Percentiles rank a stretch among this genome's conserved stretches.
Evolutionary conservation across 2,797 vertebrate species (phyloP).

Genomic region (Typhlichthys eigenmanni): DNA sequence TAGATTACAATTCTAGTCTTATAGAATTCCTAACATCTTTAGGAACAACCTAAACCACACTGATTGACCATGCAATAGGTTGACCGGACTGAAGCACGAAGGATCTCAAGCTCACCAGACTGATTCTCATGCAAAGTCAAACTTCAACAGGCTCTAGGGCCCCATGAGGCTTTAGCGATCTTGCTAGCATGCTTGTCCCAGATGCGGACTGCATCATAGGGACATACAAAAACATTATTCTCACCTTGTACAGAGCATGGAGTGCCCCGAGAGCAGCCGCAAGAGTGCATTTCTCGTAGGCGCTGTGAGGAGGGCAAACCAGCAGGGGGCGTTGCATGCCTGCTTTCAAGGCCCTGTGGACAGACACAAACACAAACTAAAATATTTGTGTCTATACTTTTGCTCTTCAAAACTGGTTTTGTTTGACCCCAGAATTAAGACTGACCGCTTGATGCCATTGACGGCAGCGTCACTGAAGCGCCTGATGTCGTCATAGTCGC

Average conservation of each 20-base stretch:
- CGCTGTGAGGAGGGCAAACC: slow-evolving; percentile 75
- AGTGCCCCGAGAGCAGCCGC: slow-evolving; percentile 78
- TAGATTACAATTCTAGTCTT: too few relatives aligned
- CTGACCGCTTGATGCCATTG: slow-evolving; percentile 77
- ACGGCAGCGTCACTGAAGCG: slow-evolving; percentile 78
- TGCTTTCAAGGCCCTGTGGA: slow-evolving; percentile 76
- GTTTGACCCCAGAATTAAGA: background rate
- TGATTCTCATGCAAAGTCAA: too few relatives aligned
- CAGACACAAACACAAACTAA: slow-evolving; percentile 3
- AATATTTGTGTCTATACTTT: too few relatives aligned
- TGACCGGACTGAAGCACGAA: too few relatives aligned
- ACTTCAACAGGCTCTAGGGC: too few relatives aligned
- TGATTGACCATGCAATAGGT: too few relatives aligned
- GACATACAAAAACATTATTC: slow-evolving; percentile 4
- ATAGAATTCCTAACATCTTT: too few relatives aligned
- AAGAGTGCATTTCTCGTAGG: slow-evolving; percentile 68
- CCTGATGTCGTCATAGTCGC: slow-evolving; percentile 81
- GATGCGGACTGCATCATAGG: too few relatives aligned
- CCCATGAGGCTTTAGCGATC: too few relatives aligned
- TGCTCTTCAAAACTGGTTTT: background rate
- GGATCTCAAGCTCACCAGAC: too few relatives aligned
- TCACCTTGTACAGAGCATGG: slow-evolving; percentile 81
- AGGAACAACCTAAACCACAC: too few relatives aligned
- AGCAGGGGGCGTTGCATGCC: slow-evolving; percentile 81
- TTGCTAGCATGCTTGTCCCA: too few relatives aligned